Conservation (phyloP, 2,797 vertebrate species). For the Poliocrania exsul region DNA sequence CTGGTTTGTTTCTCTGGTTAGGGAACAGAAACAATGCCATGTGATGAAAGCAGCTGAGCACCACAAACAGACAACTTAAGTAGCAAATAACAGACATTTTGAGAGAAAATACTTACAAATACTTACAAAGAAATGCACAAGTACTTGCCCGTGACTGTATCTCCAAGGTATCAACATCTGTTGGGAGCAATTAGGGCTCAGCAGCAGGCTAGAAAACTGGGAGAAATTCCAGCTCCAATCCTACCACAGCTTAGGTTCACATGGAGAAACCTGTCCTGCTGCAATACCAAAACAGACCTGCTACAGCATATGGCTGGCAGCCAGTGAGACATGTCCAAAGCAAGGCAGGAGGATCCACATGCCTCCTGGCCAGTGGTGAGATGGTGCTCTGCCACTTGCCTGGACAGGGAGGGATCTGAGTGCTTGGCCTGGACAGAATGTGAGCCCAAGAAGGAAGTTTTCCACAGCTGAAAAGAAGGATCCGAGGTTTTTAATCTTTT, state of each 20-base stretch:
- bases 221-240: background rate
- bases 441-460: background rate
- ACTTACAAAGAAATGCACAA: background rate
- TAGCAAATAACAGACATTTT: background rate
- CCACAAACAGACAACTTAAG: background rate
- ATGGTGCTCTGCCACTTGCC: background rate
- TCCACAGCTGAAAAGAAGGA: background rate
- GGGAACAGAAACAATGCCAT: background rate
- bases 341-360: background rate
- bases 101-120: background rate
- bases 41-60: background rate
- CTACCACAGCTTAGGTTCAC: background rate
- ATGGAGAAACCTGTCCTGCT: background rate
- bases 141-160: background rate
- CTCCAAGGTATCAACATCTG: rapidly evolving
- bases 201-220: background rate
- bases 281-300: rapidly evolving
- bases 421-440: rapidly evolving
- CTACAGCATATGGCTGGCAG: background rate
- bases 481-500: background rate
- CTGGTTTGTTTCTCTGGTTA: background rate
- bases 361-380: rapidly evolving
- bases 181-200: background rate
- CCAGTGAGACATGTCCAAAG: rapidly evolving
- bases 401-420: background rate